Percentiles rank a stretch among this genome's conserved stretches.
phyloP scores from a whole-genome alignment of 2,888 invertebrate genomes.

The Euclidia mi region DNA sequence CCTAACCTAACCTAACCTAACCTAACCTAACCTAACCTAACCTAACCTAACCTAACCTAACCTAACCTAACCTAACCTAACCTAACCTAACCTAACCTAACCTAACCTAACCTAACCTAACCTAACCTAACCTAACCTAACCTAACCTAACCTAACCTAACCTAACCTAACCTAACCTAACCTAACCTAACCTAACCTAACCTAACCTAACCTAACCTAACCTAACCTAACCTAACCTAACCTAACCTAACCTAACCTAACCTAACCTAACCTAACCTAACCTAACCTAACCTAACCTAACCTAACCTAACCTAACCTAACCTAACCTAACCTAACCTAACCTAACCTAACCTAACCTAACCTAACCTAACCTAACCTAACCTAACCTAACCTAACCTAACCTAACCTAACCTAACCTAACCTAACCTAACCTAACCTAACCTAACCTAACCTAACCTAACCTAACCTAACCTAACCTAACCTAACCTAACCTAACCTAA shows the following conservation, averaged over 20 bases:
- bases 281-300: constrained; percentile 25
- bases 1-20: constrained; percentile 25
- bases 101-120: constrained; percentile 42
- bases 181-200: constrained; percentile 29
- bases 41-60: constrained; percentile 30
- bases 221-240: constrained; percentile 37
- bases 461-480: constrained; percentile 19
- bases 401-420: constrained; percentile 22
- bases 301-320: constrained; percentile 27
- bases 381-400: constrained; percentile 22
- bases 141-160: constrained; percentile 34
- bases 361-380: constrained; percentile 22
- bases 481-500: constrained; percentile 23
- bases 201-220: constrained; percentile 31
- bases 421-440: constrained; percentile 26
- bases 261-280: constrained; percentile 34
- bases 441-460: constrained; percentile 26
- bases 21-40: constrained; percentile 26
- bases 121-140: constrained; percentile 45
- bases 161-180: constrained; percentile 32
- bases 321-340: constrained; percentile 27
- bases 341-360: constrained; percentile 25
- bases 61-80: constrained; percentile 41
- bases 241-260: constrained; percentile 44
- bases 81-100: constrained; percentile 40